A percentile compares a stretch with the other conserved stretches of the same genome.
Evolutionary conservation across 2,888 invertebrate species (phyloP).

Genomic region (Nymphalis urticae): DNA sequence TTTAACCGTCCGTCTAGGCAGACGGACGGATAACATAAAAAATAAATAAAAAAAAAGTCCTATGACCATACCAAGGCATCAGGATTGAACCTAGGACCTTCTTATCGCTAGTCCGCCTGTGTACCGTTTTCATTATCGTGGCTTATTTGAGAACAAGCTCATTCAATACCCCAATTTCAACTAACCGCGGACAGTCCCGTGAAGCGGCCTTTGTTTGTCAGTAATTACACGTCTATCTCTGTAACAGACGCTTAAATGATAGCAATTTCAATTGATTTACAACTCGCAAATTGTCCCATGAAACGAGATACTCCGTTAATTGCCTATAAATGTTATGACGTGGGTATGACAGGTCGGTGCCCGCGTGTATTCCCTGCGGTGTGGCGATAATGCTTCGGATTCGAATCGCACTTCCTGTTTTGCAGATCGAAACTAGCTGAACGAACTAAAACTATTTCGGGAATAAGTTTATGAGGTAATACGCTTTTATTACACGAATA

Average conservation of each 20-base stretch:
- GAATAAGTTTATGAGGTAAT: slow-evolving; percentile 14
- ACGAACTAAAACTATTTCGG: slow-evolving; percentile 14
- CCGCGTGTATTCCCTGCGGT: slow-evolving; percentile 14
- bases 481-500: slow-evolving; percentile 4
- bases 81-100: too few relatives aligned
- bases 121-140: too few relatives aligned
- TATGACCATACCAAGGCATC: too few relatives aligned
- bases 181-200: slow-evolving; percentile 4
- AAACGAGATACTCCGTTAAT: slow-evolving; percentile 17
- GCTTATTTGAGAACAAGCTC: too few relatives aligned
- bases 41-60: too few relatives aligned
- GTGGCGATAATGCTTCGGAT: slow-evolving; percentile 15
- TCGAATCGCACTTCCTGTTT: slow-evolving; percentile 16
- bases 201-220: not conserved
- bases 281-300: slow-evolving; percentile 11
- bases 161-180: not conserved
- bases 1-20: too few relatives aligned
- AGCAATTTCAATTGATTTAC: slow-evolving; percentile 14
- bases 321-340: slow-evolving; percentile 27
- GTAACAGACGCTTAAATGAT: slow-evolving; percentile 18
- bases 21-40: too few relatives aligned
- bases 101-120: too few relatives aligned
- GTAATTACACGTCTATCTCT: slow-evolving; percentile 7
- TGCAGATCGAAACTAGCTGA: slow-evolving; percentile 23
- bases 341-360: slow-evolving; percentile 29